Evolutionary conservation across 1,140 invertebrate genomes (phyloP).

Genomic region (Drosophila prosaltans): DNA sequence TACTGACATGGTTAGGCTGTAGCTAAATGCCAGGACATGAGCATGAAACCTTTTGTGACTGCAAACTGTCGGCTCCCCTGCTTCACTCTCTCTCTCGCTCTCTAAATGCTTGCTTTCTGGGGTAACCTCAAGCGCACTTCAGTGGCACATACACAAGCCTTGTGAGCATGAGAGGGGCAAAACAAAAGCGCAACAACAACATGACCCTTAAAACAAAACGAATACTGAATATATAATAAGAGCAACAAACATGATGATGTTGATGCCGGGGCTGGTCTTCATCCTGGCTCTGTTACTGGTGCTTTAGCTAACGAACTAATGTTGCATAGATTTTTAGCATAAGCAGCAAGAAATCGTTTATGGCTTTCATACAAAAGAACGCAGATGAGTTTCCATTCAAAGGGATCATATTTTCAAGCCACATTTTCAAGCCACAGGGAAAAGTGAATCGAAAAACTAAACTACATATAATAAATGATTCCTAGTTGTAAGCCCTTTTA

Average conservation of each 20-base stretch:
- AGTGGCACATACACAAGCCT: slow-evolving; percentile 60
- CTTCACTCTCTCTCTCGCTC: slow-evolving; percentile 20
- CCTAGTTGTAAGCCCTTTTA: no score
- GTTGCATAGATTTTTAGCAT: slow-evolving; percentile 77
- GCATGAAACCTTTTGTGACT: slow-evolving; percentile 27
- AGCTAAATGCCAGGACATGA: slow-evolving; percentile 41
- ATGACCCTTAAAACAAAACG: slow-evolving; percentile 63
- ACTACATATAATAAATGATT: no score
- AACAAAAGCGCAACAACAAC: slow-evolving; percentile 72
- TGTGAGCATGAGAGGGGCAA: slow-evolving; percentile 33
- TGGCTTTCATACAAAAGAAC: slow-evolving; percentile 21
- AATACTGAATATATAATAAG: slow-evolving; percentile 29
- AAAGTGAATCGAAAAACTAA: no score
- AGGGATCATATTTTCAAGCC: not conserved
- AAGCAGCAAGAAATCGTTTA: slow-evolving; percentile 62
- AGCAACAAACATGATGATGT: slow-evolving; percentile 31
- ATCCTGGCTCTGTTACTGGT: not conserved
- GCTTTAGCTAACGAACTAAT: slow-evolving; percentile 73
- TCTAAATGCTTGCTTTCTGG: slow-evolving; percentile 15
- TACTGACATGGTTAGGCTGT: slow-evolving; percentile 35
- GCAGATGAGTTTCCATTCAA: not conserved
- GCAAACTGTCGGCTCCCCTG: slow-evolving; percentile 10
- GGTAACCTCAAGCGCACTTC: slow-evolving; percentile 73
- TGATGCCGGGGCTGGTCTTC: not conserved
- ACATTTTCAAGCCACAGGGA: no score